Evolutionary conservation across 2,888 invertebrate genomes (phyloP), one percentile per base, ranked within the genome.

Genomic region (Marronus borbonicus): DNA sequence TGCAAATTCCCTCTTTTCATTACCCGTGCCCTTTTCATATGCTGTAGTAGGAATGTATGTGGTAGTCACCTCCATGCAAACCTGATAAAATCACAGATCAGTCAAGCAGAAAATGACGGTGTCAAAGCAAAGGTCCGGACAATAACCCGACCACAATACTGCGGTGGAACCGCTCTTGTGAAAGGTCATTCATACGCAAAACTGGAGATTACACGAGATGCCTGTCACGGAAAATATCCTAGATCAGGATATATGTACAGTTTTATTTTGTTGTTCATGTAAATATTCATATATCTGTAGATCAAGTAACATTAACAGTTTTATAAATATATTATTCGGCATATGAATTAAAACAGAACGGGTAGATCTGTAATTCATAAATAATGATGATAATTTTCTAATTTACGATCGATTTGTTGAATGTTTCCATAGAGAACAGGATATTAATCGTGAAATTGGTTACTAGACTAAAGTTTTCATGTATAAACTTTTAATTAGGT

Each of bases 51-150:
- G 76, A 68, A 66, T 60, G 68, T 76, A 79, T 83, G 83, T 81
- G 85, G 85, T 85, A 85, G 86, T 83, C 84, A 83, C 83, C 84
- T 81, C 83, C 84, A 83, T 84, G 83, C 81, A 84, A 83, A 80
- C 81, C 77, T 84, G 87, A 87, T 87, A 88, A 88, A 87, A 88
- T 88, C 88, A 84, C 86, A 85, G 88, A 87, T 87, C 88, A 87
- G 86, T 88, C 88, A 87, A 84, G 87, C 86, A 86, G 88, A 88
- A 88, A 88, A 88, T 88, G 87, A 88, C 88, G 88, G 87, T 88
- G 88, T 88, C 88, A 88, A 87, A 87, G 83, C 83, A 86, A 85
- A 86, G 84, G 86, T 83, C 86, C 84, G 85, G 83, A 87, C 87
- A 88, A 87, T 87, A 86, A 86, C 84, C 84, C 80, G 79, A 76